Evolutionary conservation across 1,140 invertebrate genomes (phyloP).

Genomic region (Drosophila nannoptera): DNA sequence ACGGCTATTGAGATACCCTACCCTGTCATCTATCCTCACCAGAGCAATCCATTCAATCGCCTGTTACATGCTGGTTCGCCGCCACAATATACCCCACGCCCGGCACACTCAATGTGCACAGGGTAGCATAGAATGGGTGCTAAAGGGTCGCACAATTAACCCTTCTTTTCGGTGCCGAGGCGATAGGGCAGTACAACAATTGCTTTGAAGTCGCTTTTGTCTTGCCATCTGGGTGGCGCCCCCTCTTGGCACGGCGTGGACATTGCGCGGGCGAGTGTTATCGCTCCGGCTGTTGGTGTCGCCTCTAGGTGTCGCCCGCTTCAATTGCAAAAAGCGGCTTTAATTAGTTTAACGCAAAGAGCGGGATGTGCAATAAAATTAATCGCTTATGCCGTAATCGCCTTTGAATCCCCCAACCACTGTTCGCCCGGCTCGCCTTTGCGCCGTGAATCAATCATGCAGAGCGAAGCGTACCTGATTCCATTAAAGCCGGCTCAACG

Average conservation of each 20-base stretch:
- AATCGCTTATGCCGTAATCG: constrained; percentile 74
- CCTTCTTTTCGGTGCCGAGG: constrained; percentile 42
- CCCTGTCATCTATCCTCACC: background rate
- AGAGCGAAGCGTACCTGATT: constrained; percentile 46
- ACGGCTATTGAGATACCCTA: background rate
- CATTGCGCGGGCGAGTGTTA: background rate
- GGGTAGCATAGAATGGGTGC: constrained; percentile 2
- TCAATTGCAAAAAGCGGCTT: constrained; percentile 49
- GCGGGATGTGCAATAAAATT: constrained; percentile 64
- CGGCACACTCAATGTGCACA: background rate
- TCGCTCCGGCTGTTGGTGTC: constrained; percentile 7
- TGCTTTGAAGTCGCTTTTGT: constrained; percentile 46
- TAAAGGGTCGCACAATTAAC: constrained; percentile 59
- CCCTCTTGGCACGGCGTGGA: background rate
- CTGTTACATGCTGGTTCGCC: background rate
- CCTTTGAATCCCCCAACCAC: constrained; percentile 39
- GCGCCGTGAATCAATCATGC: constrained; percentile 58
- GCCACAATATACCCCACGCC: background rate
- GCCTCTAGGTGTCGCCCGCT: constrained; percentile 13
- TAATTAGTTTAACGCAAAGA: constrained; percentile 64
- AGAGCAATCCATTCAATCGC: too few species aligned
- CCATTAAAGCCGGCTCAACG: constrained; percentile 60
- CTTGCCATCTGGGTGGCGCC: background rate
- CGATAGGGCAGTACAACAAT: constrained; percentile 39
- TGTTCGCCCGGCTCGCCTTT: background rate